Evolutionary conservation across 1,140 invertebrate genomes (phyloP).

Genomic region (Hestina assimilis): DNA sequence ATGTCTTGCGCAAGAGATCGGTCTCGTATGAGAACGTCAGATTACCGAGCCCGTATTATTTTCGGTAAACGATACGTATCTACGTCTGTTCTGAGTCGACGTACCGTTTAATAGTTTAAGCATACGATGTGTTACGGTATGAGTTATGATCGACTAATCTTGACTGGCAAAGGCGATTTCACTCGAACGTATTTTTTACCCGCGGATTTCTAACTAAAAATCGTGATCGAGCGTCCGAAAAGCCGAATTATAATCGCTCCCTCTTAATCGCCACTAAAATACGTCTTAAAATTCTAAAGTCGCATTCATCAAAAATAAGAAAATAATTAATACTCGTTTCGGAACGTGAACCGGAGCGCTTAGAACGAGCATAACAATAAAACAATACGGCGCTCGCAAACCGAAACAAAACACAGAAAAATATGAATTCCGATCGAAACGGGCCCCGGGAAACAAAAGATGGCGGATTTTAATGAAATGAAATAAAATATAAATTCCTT

Average conservation of each 20-base stretch:
- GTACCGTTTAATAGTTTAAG: constrained; percentile 63
- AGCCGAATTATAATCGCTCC: constrained; percentile 45
- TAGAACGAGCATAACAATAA: constrained; percentile 68
- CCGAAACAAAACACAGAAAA: constrained; percentile 77
- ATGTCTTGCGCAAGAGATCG: constrained; percentile 61
- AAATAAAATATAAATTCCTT: constrained; percentile 78
- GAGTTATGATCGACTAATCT: constrained; percentile 48
- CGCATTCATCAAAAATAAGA: constrained; percentile 75
- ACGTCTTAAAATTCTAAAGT: constrained; percentile 60
- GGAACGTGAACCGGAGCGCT: constrained; percentile 62
- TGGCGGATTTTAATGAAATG: constrained; percentile 77
- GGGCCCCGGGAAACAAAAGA: constrained; percentile 71
- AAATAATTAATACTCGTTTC: constrained; percentile 74
- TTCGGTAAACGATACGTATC: constrained; percentile 72
- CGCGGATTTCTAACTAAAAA: constrained; percentile 48
- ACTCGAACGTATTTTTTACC: constrained; percentile 26
- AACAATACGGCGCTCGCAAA: constrained; percentile 68
- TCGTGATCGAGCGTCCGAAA: constrained; percentile 51
- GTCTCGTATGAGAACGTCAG: constrained; percentile 59
- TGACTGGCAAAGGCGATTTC: constrained; percentile 55
- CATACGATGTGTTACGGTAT: constrained; percentile 42
- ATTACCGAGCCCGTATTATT: constrained; percentile 64
- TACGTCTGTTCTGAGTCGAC: constrained; percentile 54
- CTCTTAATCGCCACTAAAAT: constrained; percentile 59
- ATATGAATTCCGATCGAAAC: constrained; percentile 76